phyloP scores from a whole-genome alignment of 2,888 invertebrate genomes.

The Nipponacmea schrenckii region DNA sequence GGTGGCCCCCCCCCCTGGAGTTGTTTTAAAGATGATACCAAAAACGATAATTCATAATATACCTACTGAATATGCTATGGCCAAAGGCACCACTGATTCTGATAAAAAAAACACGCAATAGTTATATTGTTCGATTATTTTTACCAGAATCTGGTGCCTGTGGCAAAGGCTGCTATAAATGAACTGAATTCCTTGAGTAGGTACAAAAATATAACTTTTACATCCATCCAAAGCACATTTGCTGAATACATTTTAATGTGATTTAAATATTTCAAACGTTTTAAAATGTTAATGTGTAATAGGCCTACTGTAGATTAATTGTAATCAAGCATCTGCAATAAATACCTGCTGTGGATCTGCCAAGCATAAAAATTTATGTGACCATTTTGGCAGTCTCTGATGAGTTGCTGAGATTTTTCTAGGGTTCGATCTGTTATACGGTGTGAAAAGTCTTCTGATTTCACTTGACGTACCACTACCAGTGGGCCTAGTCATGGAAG shows the following conservation, averaged over 20 bases:
- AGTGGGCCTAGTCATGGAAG: neutral
- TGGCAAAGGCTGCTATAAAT: too few species aligned
- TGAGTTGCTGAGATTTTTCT: neutral
- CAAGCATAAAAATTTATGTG: slow-evolving; percentile 3
- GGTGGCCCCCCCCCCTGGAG: too few species aligned
- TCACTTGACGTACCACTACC: neutral
- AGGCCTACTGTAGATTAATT: neutral
- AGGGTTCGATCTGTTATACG: slow-evolving; percentile 3
- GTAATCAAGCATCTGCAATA: too few species aligned
- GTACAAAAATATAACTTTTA: neutral
- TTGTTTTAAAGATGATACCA: too few species aligned
- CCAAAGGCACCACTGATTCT: too few species aligned
- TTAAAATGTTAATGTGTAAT: slow-evolving; percentile 1
- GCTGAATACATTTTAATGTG: neutral
- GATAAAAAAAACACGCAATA: too few species aligned
- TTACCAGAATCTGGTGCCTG: neutral
- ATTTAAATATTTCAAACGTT: slow-evolving; percentile 3
- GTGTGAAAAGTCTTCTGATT: neutral
- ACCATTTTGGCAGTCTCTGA: neutral
- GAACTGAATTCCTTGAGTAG: too few species aligned
- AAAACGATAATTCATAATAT: too few species aligned
- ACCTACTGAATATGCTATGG: too few species aligned
- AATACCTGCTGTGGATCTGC: slow-evolving; percentile 3
- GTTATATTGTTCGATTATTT: neutral
- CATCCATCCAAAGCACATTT: slow-evolving; percentile 3